These are phyloP conservation scores for Paragorgia papillata DNA, from an alignment of 92 coral and sea anemone genomes.

Conservation along the genomic window DNA sequence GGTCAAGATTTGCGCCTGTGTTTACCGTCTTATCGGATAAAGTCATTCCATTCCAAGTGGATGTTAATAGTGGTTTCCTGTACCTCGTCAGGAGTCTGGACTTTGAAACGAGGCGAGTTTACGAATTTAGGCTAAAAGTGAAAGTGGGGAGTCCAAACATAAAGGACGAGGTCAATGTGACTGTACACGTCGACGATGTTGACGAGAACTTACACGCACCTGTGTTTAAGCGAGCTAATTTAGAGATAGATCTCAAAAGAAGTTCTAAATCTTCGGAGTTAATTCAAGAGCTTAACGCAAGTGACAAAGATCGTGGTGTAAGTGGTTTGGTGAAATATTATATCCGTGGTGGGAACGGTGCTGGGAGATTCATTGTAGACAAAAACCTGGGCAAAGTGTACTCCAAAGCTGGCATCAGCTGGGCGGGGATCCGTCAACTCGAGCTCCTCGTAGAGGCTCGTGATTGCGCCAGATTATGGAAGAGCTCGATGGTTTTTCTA, in stretches of 20 bases:
- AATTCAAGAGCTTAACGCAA: constrained; percentile 66
- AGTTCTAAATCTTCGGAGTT: constrained; percentile 19
- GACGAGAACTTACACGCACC: constrained; percentile 81
- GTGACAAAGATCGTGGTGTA: constrained; percentile 64
- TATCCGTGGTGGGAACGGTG: constrained; percentile 76
- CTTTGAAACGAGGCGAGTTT: constrained; percentile 56
- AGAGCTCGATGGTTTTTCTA: constrained; percentile 61
- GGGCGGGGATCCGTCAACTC: constrained; percentile 55
- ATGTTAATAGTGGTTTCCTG: constrained; percentile 80
- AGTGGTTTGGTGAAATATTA: constrained; percentile 65
- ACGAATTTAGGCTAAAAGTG: constrained; percentile 44
- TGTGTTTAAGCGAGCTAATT: constrained; percentile 54
- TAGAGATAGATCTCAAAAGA: constrained; percentile 17
- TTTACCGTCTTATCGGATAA: constrained; percentile 45
- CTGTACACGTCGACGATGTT: constrained; percentile 67
- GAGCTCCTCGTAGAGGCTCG: constrained; percentile 80
- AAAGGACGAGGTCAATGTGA: constrained; percentile 60
- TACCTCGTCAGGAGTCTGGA: constrained; percentile 66
- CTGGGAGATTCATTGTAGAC: constrained; percentile 70
- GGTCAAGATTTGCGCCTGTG: constrained; percentile 44
- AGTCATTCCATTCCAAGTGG: constrained; percentile 63
- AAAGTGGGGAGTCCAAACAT: constrained; percentile 22
- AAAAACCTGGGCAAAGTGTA: constrained; percentile 64
- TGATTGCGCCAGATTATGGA: constrained; percentile 74
- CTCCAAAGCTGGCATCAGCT: constrained; percentile 61